Evolutionary conservation across 2,113 vertebrate genomes (phyloP).

Genomic region (Ophiodon elongatus): DNA sequence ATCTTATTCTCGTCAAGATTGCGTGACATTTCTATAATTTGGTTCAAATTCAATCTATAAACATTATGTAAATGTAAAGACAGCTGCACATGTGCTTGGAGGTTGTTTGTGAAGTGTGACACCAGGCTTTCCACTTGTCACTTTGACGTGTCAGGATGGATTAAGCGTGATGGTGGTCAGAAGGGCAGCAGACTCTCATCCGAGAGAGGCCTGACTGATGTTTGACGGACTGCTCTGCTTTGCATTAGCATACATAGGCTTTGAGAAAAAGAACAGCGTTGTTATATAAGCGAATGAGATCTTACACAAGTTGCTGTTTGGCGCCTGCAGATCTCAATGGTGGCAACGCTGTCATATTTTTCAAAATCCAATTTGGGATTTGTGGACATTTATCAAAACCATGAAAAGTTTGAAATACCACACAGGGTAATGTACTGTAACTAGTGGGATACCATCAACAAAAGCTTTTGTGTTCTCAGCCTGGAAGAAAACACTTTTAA

Average conservation of each 20-base stretch:
- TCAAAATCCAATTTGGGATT: constrained; percentile 45
- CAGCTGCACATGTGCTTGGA: constrained; percentile 22
- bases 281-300: constrained; percentile 27
- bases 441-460: constrained; percentile 56
- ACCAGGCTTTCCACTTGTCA: constrained; percentile 34
- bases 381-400: constrained; percentile 61
- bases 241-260: constrained; percentile 46
- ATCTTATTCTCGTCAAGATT: background rate
- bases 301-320: constrained; percentile 31
- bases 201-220: constrained; percentile 39
- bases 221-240: constrained; percentile 47
- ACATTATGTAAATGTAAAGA: background rate
- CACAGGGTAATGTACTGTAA: constrained; percentile 16
- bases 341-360: constrained; percentile 43
- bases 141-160: constrained; percentile 60
- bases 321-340: constrained; percentile 46
- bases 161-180: constrained; percentile 72
- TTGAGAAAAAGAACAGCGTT: constrained; percentile 39
- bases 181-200: constrained; percentile 45
- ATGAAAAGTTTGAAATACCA: constrained; percentile 61
- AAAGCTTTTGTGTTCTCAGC: constrained; percentile 66
- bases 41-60: background rate
- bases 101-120: constrained; percentile 44
- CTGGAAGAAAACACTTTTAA: constrained; percentile 75
- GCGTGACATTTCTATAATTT: background rate